phyloP scores from a whole-genome alignment of 2,888 invertebrate species.

The Luperina nickerlii region DNA sequence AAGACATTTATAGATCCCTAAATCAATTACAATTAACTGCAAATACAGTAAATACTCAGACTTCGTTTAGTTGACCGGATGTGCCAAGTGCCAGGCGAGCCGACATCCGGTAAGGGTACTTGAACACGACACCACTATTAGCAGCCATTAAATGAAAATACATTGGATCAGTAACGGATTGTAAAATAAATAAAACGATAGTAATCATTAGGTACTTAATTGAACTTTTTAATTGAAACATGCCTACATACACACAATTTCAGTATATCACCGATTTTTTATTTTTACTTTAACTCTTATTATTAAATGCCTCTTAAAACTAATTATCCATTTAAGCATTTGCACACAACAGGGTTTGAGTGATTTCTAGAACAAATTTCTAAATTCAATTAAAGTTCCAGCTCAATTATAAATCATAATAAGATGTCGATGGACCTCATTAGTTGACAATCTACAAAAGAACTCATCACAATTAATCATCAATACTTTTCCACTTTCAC shows the following conservation, averaged over 20 bases:
- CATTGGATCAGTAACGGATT: conserved; percentile 37
- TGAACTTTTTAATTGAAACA: conserved; percentile 9
- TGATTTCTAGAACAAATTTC: conserved; percentile 4
- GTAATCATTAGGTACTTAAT: conserved; percentile 1
- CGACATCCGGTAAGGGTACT: conserved; percentile 59
- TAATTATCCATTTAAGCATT: background rate
- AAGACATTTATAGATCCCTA: conserved; percentile 23
- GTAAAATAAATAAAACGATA: conserved; percentile 32
- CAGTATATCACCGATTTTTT: background rate
- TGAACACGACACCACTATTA: conserved; percentile 56
- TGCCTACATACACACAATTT: background rate
- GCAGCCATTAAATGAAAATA: conserved; percentile 43
- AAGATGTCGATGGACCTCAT: background rate
- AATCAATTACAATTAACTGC: conserved; percentile 48
- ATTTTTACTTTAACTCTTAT: background rate
- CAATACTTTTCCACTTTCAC: background rate
- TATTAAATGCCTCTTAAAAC: background rate
- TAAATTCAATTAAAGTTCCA: conserved; percentile 22
- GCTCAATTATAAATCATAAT: conserved; percentile 13
- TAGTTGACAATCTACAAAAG: conserved; percentile 16
- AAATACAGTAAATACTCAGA: conserved; percentile 41
- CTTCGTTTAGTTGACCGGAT: conserved; percentile 53
- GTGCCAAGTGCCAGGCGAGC: conserved; percentile 29
- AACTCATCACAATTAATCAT: conserved; percentile 5
- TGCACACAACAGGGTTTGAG: background rate